Evolutionary conservation across 2,797 vertebrate species (phyloP), one percentile per base, ranked within the genome.

Genomic region (Notolabrus celidotus): DNA sequence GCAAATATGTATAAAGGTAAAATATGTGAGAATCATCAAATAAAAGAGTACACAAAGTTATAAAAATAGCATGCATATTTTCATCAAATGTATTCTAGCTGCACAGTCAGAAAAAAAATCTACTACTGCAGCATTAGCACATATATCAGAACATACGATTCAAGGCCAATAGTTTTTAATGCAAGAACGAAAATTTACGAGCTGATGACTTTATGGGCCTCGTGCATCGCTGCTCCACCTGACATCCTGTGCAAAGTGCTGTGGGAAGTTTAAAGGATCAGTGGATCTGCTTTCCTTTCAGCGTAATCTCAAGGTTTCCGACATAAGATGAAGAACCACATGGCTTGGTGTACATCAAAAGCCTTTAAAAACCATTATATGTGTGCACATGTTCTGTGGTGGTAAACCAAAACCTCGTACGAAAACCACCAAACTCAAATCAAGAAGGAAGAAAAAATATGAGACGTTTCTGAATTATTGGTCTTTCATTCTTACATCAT

Each of bases 401-500:
- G 46, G 83, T 68, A 56, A 88, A 25, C 49, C 2, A 51, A 84
- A 77, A 74, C 74, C 42, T 53, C 9, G 3, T 19, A 36, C 47
- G 54, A 71, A 67, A 85, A 56, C 45, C 50, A 33, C 38, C 46
- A 57, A 47, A 57, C 55, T 86, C 52, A 47, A 65, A 62, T 71
- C 69, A 80, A 51, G 54, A 63, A 76, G 34, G 59, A 54, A 64
- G 49, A 56, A 62, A 61, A 25, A 39, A 74, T 68, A 61, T 49
- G 39, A 49, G 15, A 51, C 16, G 11, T 54, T 61, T 53, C 46
- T 17, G 74, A 57, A 47, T 67, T 54, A 41, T 87, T 80, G 45
- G 71, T 76, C 66, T 83, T 73, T 34, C 67, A 74, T 50, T 77
- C 76, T 86, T 72, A 60, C 79, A 63, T 87, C 82, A 78, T 55